phyloP scores from a whole-genome alignment of 2,113 vertebrate genomes.

The Passer montanus region DNA sequence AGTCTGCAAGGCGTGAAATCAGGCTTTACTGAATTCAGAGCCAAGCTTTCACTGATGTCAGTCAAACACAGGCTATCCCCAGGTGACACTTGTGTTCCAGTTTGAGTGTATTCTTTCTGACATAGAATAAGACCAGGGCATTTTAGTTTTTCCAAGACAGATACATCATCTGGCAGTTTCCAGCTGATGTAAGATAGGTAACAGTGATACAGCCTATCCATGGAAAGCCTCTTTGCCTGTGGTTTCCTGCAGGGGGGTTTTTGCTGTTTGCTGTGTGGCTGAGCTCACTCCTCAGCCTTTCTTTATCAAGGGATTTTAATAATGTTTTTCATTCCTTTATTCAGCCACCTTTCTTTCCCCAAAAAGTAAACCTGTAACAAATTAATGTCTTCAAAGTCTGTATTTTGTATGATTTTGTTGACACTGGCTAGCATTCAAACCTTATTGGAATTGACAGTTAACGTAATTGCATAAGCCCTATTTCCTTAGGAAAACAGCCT shows the following conservation, averaged over 20 bases:
- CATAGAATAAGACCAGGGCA: background rate
- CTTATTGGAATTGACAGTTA: background rate
- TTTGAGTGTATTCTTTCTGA: background rate
- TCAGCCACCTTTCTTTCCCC: background rate
- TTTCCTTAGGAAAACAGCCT: conserved; percentile 3
- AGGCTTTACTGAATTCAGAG: background rate
- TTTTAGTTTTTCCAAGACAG: background rate
- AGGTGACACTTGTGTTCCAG: background rate
- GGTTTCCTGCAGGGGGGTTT: background rate
- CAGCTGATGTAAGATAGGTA: background rate
- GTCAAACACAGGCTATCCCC: background rate
- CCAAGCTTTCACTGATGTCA: background rate
- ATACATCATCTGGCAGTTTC: background rate
- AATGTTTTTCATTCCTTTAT: background rate
- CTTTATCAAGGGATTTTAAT: background rate
- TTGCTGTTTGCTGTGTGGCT: background rate
- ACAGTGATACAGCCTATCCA: background rate
- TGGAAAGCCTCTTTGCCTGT: background rate
- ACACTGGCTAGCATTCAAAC: background rate
- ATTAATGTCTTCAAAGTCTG: background rate
- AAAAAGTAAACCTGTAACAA: background rate
- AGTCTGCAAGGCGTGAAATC: background rate
- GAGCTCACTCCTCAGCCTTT: background rate
- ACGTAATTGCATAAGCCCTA: background rate
- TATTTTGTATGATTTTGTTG: background rate